Conservation (phyloP, 2,113 vertebrate species). For the Osmerus eperlanus region DNA sequence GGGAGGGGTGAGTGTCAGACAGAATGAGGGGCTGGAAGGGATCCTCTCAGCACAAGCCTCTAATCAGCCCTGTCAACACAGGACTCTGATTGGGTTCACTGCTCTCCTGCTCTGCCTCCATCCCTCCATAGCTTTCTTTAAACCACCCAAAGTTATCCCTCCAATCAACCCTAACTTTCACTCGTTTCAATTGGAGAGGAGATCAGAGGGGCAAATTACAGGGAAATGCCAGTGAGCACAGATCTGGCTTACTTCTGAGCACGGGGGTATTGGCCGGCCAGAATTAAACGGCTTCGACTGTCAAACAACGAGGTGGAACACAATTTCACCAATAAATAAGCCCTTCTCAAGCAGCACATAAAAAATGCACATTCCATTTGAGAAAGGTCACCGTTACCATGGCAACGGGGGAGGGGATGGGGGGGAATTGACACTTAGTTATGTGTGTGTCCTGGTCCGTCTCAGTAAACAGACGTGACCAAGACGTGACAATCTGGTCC, state of each 20-base stretch:
- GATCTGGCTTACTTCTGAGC: slow-evolving; percentile 44
- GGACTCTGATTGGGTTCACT: slow-evolving; percentile 64
- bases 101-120: neutral
- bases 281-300: slow-evolving; percentile 41
- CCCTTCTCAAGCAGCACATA: slow-evolving; percentile 21
- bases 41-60: slow-evolving; percentile 59
- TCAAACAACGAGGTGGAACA: slow-evolving; percentile 20
- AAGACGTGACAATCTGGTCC: neutral
- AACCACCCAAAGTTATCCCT: slow-evolving; percentile 48
- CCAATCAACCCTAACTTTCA: slow-evolving; percentile 56
- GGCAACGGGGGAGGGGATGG: slow-evolving; percentile 24
- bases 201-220: slow-evolving; percentile 49
- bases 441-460: slow-evolving; percentile 18
- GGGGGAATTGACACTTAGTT: neutral
- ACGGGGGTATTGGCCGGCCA: slow-evolving; percentile 30
- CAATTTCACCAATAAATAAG: slow-evolving; percentile 35
- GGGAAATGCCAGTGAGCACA: slow-evolving; percentile 53
- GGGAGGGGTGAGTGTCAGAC: slow-evolving; percentile 65
- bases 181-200: slow-evolving; percentile 54
- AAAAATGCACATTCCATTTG: slow-evolving; percentile 46
- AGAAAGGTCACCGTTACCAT: slow-evolving; percentile 23
- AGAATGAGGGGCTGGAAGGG: slow-evolving; percentile 63
- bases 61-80: slow-evolving; percentile 70
- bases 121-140: slow-evolving; percentile 18
- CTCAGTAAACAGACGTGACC: slow-evolving; percentile 15